These are phyloP conservation scores for Riparia riparia DNA, from an alignment of 2,113 vertebrate species.

Conservation along the genomic window DNA sequence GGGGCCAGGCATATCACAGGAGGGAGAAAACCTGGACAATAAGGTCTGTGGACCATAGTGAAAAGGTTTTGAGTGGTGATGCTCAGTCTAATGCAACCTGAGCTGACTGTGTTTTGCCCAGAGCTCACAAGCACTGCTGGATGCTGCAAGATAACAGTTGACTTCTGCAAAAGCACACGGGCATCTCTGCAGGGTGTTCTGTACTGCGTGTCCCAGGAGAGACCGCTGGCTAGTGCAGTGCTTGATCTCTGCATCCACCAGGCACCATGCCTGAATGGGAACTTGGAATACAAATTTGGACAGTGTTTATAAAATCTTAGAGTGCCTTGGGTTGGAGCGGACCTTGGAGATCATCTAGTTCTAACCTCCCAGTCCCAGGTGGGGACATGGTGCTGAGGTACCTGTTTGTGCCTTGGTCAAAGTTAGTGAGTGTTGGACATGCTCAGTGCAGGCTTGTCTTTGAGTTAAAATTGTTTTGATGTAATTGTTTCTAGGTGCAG, in stretches of 20 bases:
- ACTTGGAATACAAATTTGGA: background rate
- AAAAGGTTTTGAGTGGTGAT: background rate
- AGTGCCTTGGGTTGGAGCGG: background rate
- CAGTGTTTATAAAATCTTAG: background rate
- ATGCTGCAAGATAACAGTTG: background rate
- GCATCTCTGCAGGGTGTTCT: background rate
- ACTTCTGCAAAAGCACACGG: background rate
- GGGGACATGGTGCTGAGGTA: background rate
- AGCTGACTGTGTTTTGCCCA: background rate
- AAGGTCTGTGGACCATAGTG: background rate
- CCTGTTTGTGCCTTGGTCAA: background rate
- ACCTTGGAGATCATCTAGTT: background rate
- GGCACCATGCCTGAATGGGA: background rate
- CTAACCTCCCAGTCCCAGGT: background rate
- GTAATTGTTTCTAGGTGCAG: background rate
- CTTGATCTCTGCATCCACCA: background rate
- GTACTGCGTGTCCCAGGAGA: background rate
- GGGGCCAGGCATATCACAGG: background rate
- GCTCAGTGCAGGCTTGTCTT: background rate
- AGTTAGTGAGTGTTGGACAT: accelerated
- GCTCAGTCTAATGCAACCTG: background rate
- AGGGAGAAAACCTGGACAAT: background rate
- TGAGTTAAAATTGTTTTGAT: background rate
- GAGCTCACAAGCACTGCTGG: background rate
- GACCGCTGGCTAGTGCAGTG: background rate